Conservation (phyloP, 2,113 vertebrate species). For the Damaliscus lunatus region DNA sequence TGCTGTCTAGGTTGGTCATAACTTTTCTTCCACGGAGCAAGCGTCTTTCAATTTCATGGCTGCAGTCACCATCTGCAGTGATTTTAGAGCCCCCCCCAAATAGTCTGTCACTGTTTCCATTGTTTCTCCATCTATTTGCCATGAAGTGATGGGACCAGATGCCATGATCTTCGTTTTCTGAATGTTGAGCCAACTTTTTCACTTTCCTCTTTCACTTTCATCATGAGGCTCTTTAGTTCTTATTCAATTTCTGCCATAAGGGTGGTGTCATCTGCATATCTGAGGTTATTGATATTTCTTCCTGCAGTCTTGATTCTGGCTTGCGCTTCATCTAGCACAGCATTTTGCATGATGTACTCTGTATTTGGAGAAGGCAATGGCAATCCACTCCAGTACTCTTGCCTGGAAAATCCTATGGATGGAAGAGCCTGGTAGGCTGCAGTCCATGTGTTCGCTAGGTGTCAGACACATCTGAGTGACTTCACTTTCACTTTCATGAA, state of each 20-base stretch:
- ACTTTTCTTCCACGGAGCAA: rapidly evolving
- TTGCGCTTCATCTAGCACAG: rapidly evolving
- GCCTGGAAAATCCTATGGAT: no score
- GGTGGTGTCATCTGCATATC: background rate
- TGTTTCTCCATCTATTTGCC: background rate
- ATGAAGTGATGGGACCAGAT: background rate
- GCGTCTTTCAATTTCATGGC: background rate
- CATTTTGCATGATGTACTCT: no score
- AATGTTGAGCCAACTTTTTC: background rate
- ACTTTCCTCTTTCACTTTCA: background rate
- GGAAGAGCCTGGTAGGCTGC: no score
- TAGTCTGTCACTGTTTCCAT: background rate
- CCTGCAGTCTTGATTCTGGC: background rate
- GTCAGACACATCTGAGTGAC: no score
- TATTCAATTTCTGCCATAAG: background rate
- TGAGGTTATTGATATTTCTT: background rate
- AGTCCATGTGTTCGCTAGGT: no score
- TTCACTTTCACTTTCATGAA: no score
- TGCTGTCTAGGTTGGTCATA: background rate
- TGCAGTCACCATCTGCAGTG: background rate
- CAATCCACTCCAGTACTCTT: no score
- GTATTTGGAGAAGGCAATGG: no score
- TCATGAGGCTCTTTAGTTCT: background rate
- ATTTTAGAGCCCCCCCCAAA: background rate
- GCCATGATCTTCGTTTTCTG: background rate